Base-by-base conservation (phyloP, 2,888 invertebrate species). In the Neelides folsomi region DNA sequence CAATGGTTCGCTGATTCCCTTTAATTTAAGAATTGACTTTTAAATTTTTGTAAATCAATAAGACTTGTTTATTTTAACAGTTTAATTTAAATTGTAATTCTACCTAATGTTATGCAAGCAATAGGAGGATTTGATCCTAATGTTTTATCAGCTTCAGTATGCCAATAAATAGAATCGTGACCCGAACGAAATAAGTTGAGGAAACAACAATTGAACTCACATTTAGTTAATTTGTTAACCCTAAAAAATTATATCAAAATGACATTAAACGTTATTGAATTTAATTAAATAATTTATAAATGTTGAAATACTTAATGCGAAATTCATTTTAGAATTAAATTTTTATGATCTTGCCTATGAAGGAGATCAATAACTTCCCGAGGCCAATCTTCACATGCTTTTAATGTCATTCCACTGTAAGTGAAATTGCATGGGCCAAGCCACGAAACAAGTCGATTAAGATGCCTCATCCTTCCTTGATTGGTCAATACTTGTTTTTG, bases 391-490 rank as follows among this genome's bases (percentile, higher is more conserved):
- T 65, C 65, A 54, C 64, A 62, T 46, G 63, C 60, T 43, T 62
- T 52, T 20, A 67, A 36, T 3, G 54, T 52, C 40, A 61, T 51
- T 7, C 73, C 72, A 40, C 70, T 69, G 59, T 73, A 71, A 6
- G 68, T 63, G 60, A 73, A 74, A 10, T 71, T 69, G 51, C 69
- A 67, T 4, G 73, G 72, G 1, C 74, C 74, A 60, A 69, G 71
- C 75, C 75, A 75, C 1, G 71, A 70, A 20, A 74, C 70, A 27
- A 73, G 65, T 49, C 73, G 60, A 3, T 72, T 72, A 58, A 72
- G 68, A 38, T 61, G 58, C 13, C 57, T 49, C 59, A 59, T 59
- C 37, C 53, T 49, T 10, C 62, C 64, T 36, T 40, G 27, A 15
- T 37, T 36, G n/a, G 59, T 57, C 7, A 60, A 48, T 37, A 62